Evolutionary conservation across 1,140 invertebrate species (phyloP).

Genomic region (Gerris buenoi): DNA sequence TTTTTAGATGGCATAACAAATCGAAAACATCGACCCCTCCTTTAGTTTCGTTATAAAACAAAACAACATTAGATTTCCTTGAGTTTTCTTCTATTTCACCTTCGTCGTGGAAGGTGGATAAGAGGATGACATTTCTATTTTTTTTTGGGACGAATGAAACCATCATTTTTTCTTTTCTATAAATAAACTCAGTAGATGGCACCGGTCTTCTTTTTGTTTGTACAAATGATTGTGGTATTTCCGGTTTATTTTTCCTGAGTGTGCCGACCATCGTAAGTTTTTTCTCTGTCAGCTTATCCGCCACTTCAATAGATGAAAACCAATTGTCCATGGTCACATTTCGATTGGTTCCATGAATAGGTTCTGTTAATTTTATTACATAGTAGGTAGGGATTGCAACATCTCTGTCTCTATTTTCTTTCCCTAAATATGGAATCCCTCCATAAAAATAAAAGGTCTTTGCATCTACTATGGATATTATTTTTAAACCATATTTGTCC

Average conservation of each 20-base stretch:
- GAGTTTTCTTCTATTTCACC: too few species aligned
- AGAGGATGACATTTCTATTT: not conserved
- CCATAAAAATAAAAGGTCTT: constrained; percentile 9
- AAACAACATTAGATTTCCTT: too few species aligned
- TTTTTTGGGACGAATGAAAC: not conserved
- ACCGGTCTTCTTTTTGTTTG: constrained; percentile 5
- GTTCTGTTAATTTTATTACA: constrained; percentile 13
- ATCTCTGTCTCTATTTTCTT: not conserved
- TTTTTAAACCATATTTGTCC: too few species aligned
- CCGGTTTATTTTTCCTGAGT: constrained; percentile 31
- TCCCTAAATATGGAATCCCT: constrained; percentile 6
- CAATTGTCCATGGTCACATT: too few species aligned
- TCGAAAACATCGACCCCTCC: too few species aligned
- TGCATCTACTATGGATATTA: constrained; percentile 8
- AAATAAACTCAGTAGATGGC: constrained; percentile 5
- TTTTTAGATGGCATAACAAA: too few species aligned
- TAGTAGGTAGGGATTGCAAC: constrained; percentile 10
- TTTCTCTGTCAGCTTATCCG: constrained; percentile 12
- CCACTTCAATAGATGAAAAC: constrained; percentile 17
- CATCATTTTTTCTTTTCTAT: not conserved
- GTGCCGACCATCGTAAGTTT: constrained; percentile 22
- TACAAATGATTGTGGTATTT: constrained; percentile 24
- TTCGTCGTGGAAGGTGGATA: too few species aligned
- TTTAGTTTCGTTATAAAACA: too few species aligned
- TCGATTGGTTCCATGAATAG: too few species aligned